A percentile compares a stretch with the other conserved stretches of the same genome.
These are phyloP conservation scores for Periparus ater DNA, from an alignment of 2,797 vertebrate species.

Conservation along the genomic window DNA sequence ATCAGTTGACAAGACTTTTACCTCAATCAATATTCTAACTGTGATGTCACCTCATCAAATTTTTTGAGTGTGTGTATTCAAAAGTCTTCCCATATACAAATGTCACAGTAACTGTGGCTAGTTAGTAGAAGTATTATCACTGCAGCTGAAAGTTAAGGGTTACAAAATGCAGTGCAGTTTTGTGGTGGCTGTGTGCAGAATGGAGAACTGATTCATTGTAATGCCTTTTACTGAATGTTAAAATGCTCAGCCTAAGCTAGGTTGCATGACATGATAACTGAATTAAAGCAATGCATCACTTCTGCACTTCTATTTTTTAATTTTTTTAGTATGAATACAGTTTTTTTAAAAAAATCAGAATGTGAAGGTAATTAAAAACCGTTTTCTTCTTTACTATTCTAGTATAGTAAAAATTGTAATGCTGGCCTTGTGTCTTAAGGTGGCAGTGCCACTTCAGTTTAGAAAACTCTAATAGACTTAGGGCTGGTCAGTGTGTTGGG, in stretches of 20 bases:
- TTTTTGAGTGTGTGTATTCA: not conserved
- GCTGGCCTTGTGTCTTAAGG: conserved; percentile 31
- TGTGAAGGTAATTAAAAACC: not conserved
- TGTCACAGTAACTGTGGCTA: not conserved
- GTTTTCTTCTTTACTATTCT: not conserved
- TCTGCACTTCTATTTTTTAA: not conserved
- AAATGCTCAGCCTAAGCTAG: not conserved
- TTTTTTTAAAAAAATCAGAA: not conserved
- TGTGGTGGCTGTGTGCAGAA: not conserved
- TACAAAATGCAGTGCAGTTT: not conserved
- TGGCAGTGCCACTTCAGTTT: conserved; percentile 52
- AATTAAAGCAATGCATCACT: not conserved
- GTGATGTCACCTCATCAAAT: not conserved
- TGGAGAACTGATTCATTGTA: not conserved
- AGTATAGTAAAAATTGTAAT: not conserved
- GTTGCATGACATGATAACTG: not conserved
- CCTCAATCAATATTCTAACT: not conserved
- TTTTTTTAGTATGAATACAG: not conserved
- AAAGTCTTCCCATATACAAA: not conserved
- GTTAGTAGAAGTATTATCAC: not conserved
- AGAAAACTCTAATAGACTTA: not conserved
- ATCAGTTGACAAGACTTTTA: not conserved
- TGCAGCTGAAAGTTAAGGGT: not conserved
- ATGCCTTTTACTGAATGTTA: not conserved
- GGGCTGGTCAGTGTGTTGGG: not conserved